These are phyloP conservation scores for Corythucha ciliata DNA, from an alignment of 2,888 invertebrate genomes.

Conservation along the genomic window DNA sequence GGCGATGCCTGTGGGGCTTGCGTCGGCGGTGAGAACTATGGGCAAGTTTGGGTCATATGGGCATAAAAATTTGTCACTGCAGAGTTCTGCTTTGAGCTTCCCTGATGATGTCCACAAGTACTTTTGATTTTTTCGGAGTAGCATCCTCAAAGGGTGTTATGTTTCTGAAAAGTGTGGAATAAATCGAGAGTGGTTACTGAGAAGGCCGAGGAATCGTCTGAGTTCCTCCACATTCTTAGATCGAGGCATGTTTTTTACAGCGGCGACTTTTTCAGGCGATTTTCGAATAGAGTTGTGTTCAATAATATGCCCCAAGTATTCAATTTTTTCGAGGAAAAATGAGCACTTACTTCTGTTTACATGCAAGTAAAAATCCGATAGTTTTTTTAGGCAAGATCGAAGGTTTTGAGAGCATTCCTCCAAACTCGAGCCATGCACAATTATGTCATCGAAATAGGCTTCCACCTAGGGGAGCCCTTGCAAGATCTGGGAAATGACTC, in stretches of 20 bases:
- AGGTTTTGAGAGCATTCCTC: slow-evolving; percentile 7
- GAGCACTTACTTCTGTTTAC: slow-evolving; percentile 14
- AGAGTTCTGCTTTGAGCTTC: slow-evolving; percentile 31
- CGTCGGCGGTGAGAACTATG: slow-evolving; percentile 29
- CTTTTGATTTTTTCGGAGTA: slow-evolving; percentile 21
- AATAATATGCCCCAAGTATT: slow-evolving; percentile 26
- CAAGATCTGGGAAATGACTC: slow-evolving; percentile 24
- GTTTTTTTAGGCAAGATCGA: not conserved
- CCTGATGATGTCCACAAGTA: slow-evolving; percentile 29
- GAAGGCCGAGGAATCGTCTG: slow-evolving; percentile 26
- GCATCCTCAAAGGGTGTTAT: slow-evolving; percentile 25
- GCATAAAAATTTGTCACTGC: slow-evolving; percentile 29
- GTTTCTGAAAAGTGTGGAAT: slow-evolving; percentile 28
- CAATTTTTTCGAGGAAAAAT: slow-evolving; percentile 11
- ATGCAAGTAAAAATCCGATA: slow-evolving; percentile 10
- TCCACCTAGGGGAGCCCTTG: slow-evolving; percentile 15
- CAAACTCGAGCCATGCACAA: slow-evolving; percentile 26
- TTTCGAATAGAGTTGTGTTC: slow-evolving; percentile 18
- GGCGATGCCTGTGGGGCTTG: slow-evolving; percentile 24
- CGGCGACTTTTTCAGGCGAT: slow-evolving; percentile 23
- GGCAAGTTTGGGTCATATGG: slow-evolving; percentile 31
- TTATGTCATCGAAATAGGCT: slow-evolving; percentile 31
- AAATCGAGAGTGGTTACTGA: slow-evolving; percentile 30
- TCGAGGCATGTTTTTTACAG: slow-evolving; percentile 19
- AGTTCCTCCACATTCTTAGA: slow-evolving; percentile 25